These are phyloP conservation scores for Taeniopygia guttata DNA, from an alignment of 2,797 vertebrate genomes.

Conservation along the genomic window DNA sequence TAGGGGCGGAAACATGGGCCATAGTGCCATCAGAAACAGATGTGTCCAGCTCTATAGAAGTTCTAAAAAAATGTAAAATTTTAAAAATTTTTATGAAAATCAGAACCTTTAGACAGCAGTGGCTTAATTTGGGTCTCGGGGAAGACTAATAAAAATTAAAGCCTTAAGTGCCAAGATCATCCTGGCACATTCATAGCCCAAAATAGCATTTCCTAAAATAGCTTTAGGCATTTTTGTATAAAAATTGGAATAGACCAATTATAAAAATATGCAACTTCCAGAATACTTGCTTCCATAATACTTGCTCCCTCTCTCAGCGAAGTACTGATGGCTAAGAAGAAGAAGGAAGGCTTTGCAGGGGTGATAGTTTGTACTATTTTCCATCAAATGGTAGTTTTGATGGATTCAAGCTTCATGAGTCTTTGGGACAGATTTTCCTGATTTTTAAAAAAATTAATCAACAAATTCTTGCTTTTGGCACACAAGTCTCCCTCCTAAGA, in stretches of 20 bases:
- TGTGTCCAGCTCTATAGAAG: not conserved
- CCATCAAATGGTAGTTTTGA: not conserved
- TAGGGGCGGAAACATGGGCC: accelerated
- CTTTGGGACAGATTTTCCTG: not conserved
- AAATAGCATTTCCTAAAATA: not conserved
- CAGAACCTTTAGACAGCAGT: not conserved
- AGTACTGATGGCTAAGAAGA: not conserved
- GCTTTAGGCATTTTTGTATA: not conserved
- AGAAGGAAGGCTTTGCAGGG: not conserved
- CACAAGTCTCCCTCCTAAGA: not conserved
- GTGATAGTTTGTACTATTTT: not conserved
- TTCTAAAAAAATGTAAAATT: not conserved
- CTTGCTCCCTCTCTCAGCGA: not conserved
- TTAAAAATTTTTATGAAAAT: not conserved
- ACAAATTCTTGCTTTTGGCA: not conserved
- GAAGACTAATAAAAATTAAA: not conserved
- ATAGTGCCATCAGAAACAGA: not conserved
- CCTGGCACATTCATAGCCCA: not conserved
- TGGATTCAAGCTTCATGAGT: not conserved
- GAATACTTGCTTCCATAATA: not conserved
- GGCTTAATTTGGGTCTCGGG: not conserved
- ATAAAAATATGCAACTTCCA: not conserved
- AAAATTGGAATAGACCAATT: not conserved
- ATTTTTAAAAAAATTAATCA: not conserved
- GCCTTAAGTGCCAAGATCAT: not conserved